These are phyloP conservation scores for Pomatostomus ruficeps DNA, from an alignment of 2,113 vertebrate genomes.

Conservation along the genomic window DNA sequence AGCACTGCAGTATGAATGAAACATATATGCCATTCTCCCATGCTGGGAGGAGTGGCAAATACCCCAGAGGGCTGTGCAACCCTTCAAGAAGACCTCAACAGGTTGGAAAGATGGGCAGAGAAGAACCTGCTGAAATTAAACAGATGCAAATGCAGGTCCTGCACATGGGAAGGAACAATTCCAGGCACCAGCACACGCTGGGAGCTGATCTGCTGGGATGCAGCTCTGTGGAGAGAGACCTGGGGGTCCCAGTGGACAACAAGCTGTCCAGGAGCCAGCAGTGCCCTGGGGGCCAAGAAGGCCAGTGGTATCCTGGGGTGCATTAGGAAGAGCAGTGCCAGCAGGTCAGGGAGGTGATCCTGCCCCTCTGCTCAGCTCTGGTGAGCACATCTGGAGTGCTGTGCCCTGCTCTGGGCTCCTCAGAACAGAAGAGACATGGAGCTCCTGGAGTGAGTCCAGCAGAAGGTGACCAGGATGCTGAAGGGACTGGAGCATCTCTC, in stretches of 20 bases:
- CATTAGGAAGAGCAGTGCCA: not conserved
- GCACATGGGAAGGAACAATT: not conserved
- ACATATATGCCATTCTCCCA: not conserved
- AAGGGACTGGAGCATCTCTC: not conserved
- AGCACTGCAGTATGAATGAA: not conserved
- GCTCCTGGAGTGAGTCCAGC: accelerated
- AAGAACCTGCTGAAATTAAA: not conserved
- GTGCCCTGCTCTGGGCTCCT: not conserved
- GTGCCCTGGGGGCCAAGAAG: not conserved
- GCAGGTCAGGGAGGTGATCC: not conserved
- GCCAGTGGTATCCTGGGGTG: not conserved
- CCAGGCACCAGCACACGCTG: not conserved
- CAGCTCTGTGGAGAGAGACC: not conserved
- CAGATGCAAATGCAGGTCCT: not conserved
- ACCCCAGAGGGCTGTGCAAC: not conserved
- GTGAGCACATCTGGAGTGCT: not conserved
- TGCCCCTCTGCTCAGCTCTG: not conserved
- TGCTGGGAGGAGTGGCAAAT: not conserved
- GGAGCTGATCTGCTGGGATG: not conserved
- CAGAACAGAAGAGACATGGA: not conserved
- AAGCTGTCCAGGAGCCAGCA: not conserved
- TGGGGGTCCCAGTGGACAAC: not conserved
- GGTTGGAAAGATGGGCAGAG: not conserved
- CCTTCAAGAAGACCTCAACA: not conserved
- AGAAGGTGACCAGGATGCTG: not conserved